Percentiles rank a stretch among this genome's conserved stretches.
Evolutionary conservation across 2,797 vertebrate genomes (phyloP).

Genomic region (Peromyscus aztecus): DNA sequence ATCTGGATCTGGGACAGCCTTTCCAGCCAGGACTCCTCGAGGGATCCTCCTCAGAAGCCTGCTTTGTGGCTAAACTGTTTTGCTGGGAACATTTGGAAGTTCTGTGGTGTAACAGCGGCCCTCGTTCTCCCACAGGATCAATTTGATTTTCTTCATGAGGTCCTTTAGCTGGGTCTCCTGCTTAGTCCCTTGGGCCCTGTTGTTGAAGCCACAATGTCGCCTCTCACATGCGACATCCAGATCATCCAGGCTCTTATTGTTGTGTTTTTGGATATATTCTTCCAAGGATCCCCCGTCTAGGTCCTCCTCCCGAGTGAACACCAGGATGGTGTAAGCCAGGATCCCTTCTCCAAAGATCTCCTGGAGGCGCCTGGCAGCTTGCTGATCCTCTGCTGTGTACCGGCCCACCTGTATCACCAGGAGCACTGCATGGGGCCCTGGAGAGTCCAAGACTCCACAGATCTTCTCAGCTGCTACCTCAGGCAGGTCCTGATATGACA

Average conservation of each 20-base stretch:
- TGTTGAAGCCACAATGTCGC: constrained; percentile 89
- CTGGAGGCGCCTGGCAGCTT: constrained; percentile 43
- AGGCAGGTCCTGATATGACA: not conserved
- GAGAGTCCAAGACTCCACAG: not conserved
- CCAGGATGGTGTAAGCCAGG: constrained; percentile 88
- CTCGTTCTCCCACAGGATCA: constrained; percentile 83
- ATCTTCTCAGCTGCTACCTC: fast-evolving
- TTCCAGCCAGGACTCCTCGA: fast-evolving
- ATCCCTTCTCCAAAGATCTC: constrained; percentile 86
- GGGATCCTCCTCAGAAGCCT: fast-evolving
- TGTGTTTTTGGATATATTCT: constrained; percentile 84
- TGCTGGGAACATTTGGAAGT: not conserved
- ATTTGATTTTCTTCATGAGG: constrained; percentile 88
- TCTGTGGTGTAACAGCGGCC: constrained; percentile 58
- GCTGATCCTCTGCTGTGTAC: not conserved
- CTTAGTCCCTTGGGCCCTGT: constrained; percentile 78
- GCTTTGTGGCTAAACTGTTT: fast-evolving
- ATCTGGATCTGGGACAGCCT: not conserved
- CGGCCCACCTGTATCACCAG: constrained; percentile 60
- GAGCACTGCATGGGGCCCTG: constrained; percentile 15
- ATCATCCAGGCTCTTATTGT: constrained; percentile 81
- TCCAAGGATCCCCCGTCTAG: constrained; percentile 82
- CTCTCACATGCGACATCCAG: constrained; percentile 85
- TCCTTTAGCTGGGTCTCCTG: constrained; percentile 87
- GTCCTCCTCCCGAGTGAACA: constrained; percentile 92